phyloP scores from a whole-genome alignment of 1,140 invertebrate genomes.

The Hypsibius dujardini region DNA sequence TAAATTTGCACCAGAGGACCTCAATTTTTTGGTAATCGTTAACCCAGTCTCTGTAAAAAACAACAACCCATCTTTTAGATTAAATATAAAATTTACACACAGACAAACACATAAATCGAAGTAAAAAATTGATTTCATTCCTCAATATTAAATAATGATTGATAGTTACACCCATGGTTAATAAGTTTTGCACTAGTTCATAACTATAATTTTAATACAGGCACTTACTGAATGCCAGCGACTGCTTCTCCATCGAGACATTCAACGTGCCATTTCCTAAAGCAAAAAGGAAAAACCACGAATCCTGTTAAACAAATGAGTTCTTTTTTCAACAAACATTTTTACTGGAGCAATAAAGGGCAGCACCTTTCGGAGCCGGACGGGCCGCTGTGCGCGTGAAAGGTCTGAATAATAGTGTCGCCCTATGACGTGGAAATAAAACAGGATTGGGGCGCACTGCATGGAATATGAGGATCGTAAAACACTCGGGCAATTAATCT shows the following conservation, averaged over 20 bases:
- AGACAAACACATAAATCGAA: too few species aligned
- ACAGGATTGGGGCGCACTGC: too few species aligned
- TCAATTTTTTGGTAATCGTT: constrained; percentile 14
- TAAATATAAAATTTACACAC: too few species aligned
- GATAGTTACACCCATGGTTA: too few species aligned
- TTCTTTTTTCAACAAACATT: too few species aligned
- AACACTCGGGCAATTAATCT: too few species aligned
- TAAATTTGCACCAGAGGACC: constrained; percentile 8
- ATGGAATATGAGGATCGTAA: too few species aligned
- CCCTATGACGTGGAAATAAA: neutral
- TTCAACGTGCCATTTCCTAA: constrained; percentile 7
- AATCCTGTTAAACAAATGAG: neutral
- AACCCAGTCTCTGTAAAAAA: constrained; percentile 8
- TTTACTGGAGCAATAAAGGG: neutral
- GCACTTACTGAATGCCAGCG: constrained; percentile 8
- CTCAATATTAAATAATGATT: too few species aligned
- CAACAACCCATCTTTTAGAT: neutral
- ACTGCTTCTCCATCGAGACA: constrained; percentile 9
- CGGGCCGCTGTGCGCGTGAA: neutral
- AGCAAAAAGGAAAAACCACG: neutral
- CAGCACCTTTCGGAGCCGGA: neutral
- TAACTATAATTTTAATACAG: too few species aligned
- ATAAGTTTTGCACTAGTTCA: too few species aligned
- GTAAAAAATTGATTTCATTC: too few species aligned
- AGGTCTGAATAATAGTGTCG: constrained; percentile 11